phyloP scores from a whole-genome alignment of 2,797 vertebrate species.

The Sebastolobus altivelis region DNA sequence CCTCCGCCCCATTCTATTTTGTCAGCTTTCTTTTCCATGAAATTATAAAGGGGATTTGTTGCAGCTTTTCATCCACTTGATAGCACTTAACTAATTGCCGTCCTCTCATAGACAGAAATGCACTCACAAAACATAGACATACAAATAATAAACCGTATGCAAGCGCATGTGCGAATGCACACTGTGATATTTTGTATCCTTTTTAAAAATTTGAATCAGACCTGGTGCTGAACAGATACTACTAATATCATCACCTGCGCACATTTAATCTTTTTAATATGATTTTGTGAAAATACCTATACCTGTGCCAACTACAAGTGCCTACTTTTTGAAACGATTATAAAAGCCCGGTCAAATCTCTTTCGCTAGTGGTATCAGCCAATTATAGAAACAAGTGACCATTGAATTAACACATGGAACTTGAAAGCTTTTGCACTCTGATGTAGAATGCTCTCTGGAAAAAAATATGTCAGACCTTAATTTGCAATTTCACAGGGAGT shows the following conservation, averaged over 20 bases:
- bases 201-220: conserved; percentile 53
- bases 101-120: conserved; percentile 69
- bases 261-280: conserved; percentile 73
- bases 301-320: conserved; percentile 77
- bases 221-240: conserved; percentile 55
- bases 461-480: conserved; percentile 78
- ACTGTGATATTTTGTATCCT: conserved; percentile 40
- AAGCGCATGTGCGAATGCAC: neutral
- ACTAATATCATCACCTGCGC: conserved; percentile 67
- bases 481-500: conserved; percentile 78
- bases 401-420: conserved; percentile 84
- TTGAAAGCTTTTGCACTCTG: conserved; percentile 85
- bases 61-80: conserved; percentile 87
- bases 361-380: conserved; percentile 74
- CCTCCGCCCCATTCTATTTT: conserved; percentile 75
- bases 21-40: conserved; percentile 81
- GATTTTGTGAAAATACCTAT: conserved; percentile 77
- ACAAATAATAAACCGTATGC: conserved; percentile 59
- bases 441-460: conserved; percentile 77
- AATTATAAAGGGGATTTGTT: conserved; percentile 84
- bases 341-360: conserved; percentile 81
- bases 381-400: conserved; percentile 85
- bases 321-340: conserved; percentile 78
- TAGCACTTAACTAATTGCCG: conserved; percentile 86
- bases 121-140: conserved; percentile 60